phyloP scores from a whole-genome alignment of 2,113 vertebrate genomes.

The Crypturellus undulatus region DNA sequence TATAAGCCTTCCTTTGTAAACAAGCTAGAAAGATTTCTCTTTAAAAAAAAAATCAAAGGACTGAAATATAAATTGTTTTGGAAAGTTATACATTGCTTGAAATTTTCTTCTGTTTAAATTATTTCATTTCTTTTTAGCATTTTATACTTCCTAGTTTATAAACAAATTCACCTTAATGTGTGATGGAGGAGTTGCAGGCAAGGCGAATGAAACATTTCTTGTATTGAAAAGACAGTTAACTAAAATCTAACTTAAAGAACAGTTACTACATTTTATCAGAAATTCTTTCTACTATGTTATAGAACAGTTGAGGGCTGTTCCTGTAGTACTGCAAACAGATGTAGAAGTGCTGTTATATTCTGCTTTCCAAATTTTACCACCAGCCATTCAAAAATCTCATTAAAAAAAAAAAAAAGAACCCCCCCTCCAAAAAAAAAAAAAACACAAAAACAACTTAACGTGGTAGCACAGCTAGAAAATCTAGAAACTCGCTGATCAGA shows the following conservation, averaged over 20 bases:
- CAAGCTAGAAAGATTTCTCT: background rate
- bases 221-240: fast-evolving
- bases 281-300: background rate
- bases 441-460: too few species aligned
- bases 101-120: background rate
- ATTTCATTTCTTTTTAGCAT: background rate
- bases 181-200: background rate
- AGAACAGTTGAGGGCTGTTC: background rate
- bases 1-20: background rate
- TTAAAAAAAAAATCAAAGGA: background rate
- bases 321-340: background rate
- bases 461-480: background rate
- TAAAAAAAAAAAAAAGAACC: too few species aligned
- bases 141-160: background rate
- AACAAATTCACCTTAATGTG: background rate
- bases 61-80: background rate
- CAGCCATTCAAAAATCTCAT: background rate
- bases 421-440: too few species aligned
- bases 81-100: too few species aligned
- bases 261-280: background rate
- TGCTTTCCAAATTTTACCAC: background rate
- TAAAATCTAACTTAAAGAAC: background rate
- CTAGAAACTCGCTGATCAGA: background rate
- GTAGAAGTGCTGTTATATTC: background rate
- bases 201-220: background rate